Evolutionary conservation across 2,113 vertebrate genomes (phyloP).

Genomic region (Numida meleagris): DNA sequence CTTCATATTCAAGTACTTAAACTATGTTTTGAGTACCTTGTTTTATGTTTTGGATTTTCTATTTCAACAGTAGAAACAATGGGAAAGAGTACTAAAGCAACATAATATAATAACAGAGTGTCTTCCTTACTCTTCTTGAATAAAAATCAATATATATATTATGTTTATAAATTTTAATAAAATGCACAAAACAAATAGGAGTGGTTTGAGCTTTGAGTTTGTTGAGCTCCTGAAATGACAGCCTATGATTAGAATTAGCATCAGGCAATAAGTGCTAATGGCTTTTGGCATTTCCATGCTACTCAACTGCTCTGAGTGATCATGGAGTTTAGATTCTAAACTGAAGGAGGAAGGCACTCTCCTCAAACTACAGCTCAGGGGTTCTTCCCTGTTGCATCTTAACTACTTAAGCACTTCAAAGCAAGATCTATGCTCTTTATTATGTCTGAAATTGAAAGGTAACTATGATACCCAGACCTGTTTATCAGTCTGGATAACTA

Average conservation of each 20-base stretch:
- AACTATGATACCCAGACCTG: background rate
- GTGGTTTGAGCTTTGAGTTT: background rate
- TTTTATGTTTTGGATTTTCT: background rate
- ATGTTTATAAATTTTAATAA: background rate
- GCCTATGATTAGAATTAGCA: background rate
- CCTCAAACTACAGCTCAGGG: background rate
- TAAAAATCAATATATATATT: background rate
- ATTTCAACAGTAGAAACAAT: background rate
- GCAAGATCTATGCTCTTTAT: background rate
- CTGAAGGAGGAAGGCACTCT: accelerated
- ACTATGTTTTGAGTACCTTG: background rate
- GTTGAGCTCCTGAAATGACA: background rate
- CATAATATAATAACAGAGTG: background rate
- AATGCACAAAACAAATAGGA: background rate
- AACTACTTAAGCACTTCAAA: background rate
- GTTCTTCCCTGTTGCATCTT: background rate
- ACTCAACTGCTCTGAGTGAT: background rate
- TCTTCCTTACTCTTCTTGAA: background rate
- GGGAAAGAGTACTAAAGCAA: background rate
- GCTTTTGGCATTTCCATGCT: background rate
- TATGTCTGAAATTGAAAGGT: background rate
- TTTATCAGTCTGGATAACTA: background rate
- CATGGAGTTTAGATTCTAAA: background rate
- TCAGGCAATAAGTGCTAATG: background rate
- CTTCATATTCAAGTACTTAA: background rate